A percentile compares a stretch with the other conserved stretches of the same genome.
Evolutionary conservation across 2,888 invertebrate genomes (phyloP).

Genomic region (Iselma pallidipennis): DNA sequence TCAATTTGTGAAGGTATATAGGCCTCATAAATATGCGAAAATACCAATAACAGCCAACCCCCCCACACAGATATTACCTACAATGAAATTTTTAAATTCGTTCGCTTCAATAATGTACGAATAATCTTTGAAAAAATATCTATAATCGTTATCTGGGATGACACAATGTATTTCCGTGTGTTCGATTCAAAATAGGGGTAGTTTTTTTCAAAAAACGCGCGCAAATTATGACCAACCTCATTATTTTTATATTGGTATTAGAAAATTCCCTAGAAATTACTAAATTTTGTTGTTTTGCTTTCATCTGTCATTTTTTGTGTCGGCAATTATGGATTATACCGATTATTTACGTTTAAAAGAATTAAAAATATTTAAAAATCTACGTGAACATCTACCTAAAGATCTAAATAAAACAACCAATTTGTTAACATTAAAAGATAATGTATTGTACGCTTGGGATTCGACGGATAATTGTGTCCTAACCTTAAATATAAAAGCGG

Average conservation of each 20-base stretch:
- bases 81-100: slow-evolving; percentile 21
- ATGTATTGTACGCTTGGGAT: slow-evolving; percentile 71
- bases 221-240: background rate
- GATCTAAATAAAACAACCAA: slow-evolving; percentile 63
- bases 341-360: slow-evolving; percentile 64
- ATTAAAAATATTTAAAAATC: slow-evolving; percentile 64
- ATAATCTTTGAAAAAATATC: no score
- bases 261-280: slow-evolving; percentile 6
- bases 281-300: background rate
- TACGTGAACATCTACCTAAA: slow-evolving; percentile 61
- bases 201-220: background rate
- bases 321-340: slow-evolving; percentile 60
- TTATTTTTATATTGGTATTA: slow-evolving; percentile 7
- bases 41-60: slow-evolving; percentile 41
- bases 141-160: no score
- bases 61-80: background rate
- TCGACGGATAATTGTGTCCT: slow-evolving; percentile 66
- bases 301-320: background rate
- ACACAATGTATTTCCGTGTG: no score
- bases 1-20: slow-evolving; percentile 24
- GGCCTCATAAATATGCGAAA: slow-evolving; percentile 44
- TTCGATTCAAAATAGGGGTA: background rate
- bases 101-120: slow-evolving; percentile 22
- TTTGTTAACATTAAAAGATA: slow-evolving; percentile 67
- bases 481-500: slow-evolving; percentile 63